A percentile compares a stretch with the other conserved stretches of the same genome.
phyloP scores from a whole-genome alignment of 2,888 invertebrate species.

The Drosophila formosana region DNA sequence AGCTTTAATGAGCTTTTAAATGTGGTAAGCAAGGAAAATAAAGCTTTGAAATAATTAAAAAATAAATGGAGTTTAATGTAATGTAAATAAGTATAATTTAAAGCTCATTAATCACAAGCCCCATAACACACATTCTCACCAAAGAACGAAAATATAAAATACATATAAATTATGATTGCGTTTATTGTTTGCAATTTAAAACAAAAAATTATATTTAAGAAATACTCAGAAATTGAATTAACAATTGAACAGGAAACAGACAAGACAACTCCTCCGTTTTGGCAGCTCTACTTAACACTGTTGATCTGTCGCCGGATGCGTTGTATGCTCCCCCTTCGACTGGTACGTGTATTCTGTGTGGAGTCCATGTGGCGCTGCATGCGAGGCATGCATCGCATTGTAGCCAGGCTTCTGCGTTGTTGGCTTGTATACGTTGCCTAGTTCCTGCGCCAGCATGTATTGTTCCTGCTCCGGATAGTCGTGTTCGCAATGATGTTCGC shows the following conservation, averaged over 20 bases:
- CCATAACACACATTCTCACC: conserved; percentile 3
- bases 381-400: conserved; percentile 72
- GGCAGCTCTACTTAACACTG: conserved; percentile 43
- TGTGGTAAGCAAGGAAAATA: background rate
- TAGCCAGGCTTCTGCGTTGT: conserved; percentile 65
- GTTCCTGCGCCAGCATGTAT: conserved; percentile 84
- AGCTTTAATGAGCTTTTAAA: background rate
- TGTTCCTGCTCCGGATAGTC: conserved; percentile 86
- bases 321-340: conserved; percentile 44
- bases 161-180: conserved; percentile 29
- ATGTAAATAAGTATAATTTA: background rate
- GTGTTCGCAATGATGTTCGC: conserved; percentile 91
- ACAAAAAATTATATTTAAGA: conserved; percentile 54
- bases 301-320: conserved; percentile 41
- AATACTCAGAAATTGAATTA: conserved; percentile 60
- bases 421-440: conserved; percentile 76
- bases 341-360: conserved; percentile 65
- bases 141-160: conserved; percentile 19
- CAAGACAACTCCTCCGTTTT: conserved; percentile 14
- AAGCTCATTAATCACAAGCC: conserved; percentile 10
- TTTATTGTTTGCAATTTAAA: conserved; percentile 62
- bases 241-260: conserved; percentile 49
- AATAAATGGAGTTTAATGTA: background rate
- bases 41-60: background rate
- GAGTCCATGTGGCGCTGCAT: conserved; percentile 38